phyloP scores from a whole-genome alignment of 2,113 vertebrate species.

The Ochotona curzoniae region DNA sequence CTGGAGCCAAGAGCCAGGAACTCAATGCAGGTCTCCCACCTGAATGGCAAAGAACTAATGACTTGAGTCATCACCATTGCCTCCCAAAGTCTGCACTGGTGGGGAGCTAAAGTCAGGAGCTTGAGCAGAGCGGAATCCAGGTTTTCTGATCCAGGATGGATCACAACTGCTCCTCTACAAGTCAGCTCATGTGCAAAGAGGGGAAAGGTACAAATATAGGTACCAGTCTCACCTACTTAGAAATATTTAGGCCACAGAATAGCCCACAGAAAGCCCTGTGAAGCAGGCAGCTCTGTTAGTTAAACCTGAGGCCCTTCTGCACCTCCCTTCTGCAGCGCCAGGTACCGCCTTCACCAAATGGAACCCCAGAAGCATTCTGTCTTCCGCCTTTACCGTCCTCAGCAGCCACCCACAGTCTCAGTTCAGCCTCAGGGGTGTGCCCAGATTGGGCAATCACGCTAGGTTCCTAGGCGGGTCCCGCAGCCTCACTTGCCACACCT shows the following conservation, averaged over 20 bases:
- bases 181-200: neutral
- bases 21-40: too few relatives aligned
- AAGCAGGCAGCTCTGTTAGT: neutral
- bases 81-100: too few relatives aligned
- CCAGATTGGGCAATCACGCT: neutral
- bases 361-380: neutral
- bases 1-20: too few relatives aligned
- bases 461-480: neutral
- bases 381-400: neutral
- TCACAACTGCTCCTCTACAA: neutral
- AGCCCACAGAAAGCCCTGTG: neutral
- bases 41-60: too few relatives aligned
- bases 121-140: too few relatives aligned
- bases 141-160: too few relatives aligned
- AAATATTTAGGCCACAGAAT: neutral
- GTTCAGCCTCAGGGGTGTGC: neutral
- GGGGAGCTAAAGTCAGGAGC: too few relatives aligned
- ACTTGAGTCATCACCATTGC: too few relatives aligned
- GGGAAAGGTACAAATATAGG: neutral
- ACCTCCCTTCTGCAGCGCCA: neutral
- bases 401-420: neutral
- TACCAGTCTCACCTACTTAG: neutral
- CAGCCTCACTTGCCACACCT: neutral
- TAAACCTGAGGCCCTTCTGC: neutral
- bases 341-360: neutral